Base-by-base conservation (phyloP, 2,113 vertebrate genomes). In the Triplophysa dalaica region DNA sequence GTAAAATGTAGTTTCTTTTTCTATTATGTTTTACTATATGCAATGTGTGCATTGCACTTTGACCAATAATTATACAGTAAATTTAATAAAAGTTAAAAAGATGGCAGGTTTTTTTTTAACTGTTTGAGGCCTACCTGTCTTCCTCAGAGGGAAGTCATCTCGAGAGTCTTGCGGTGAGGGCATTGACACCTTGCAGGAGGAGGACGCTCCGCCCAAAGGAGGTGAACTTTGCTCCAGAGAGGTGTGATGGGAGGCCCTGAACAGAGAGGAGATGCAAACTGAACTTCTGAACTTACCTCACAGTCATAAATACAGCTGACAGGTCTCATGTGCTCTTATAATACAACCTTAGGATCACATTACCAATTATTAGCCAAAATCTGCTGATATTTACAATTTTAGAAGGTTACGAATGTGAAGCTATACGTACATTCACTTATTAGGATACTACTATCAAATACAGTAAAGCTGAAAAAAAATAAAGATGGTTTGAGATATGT, bases 181-280 rank as follows among this genome's bases (percentile, higher is more conserved):
- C 85, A 97, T 93, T 73, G 94, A 93, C 60, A 97, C 97, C 82
- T 97, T 97, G 92, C 95, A 98, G 0, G 95, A 94, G 81, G 96
- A 97, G 41, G 96, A 97, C 21, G 94, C 93, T 80, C 94, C 96
- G 19, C 96, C 96, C 87, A 97, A 92, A 82, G 97, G 97, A 84
- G 98, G 94, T 88, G 96, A 98, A 92, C 94, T 98, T 94, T 99
- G 97, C 95, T 99, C 98, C 93, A 99, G 82, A 84, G 98, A 99
- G 24, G 94, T 95, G 90, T 99, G 97, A 87, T 98, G 96, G 88
- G 96, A 97, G 83, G 95, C 94, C 93, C 97, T 99, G 89, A 81
- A 62, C 56, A 85, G 58, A 86, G 7, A 87, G 48, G 16, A 77
- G 81, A 87, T 65, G 79, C 45, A 77, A 16, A 69, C 45, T 78